phyloP scores from a whole-genome alignment of 2,113 vertebrate species.

The Sisor rabdophorus region DNA sequence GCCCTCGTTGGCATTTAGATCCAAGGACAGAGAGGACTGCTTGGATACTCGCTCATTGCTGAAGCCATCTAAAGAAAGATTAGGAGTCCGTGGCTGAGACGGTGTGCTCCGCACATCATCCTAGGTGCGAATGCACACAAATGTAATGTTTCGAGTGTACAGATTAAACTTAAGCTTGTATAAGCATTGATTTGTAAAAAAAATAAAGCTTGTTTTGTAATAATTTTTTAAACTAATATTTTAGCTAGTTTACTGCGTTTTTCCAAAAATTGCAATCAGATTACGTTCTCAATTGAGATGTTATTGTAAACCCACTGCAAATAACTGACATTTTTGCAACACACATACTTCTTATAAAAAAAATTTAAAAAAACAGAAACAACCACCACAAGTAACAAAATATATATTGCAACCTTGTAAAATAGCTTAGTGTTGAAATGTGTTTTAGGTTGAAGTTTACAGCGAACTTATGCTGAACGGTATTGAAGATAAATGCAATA shows the following conservation, averaged over 20 bases:
- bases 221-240: background rate
- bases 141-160: background rate
- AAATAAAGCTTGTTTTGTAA: background rate
- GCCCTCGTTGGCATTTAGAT: constrained; percentile 83
- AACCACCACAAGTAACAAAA: background rate
- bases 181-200: background rate
- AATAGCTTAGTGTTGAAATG: too few relatives aligned
- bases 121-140: constrained; percentile 38
- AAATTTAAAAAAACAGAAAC: background rate
- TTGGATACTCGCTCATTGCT: constrained; percentile 58
- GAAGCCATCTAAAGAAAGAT: constrained; percentile 62
- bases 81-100: constrained; percentile 61
- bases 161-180: too few relatives aligned
- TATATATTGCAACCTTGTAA: background rate
- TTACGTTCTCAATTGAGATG: background rate
- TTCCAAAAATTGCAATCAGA: background rate
- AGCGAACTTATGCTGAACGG: too few relatives aligned
- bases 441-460: too few relatives aligned
- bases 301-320: too few relatives aligned
- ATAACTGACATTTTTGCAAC: background rate
- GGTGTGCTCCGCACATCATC: constrained; percentile 68
- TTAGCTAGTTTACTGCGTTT: background rate
- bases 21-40: constrained; percentile 70
- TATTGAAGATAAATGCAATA: too few relatives aligned
- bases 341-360: background rate